Conservation (phyloP, 2,113 vertebrate species). For the Chloropsis hardwickii region DNA sequence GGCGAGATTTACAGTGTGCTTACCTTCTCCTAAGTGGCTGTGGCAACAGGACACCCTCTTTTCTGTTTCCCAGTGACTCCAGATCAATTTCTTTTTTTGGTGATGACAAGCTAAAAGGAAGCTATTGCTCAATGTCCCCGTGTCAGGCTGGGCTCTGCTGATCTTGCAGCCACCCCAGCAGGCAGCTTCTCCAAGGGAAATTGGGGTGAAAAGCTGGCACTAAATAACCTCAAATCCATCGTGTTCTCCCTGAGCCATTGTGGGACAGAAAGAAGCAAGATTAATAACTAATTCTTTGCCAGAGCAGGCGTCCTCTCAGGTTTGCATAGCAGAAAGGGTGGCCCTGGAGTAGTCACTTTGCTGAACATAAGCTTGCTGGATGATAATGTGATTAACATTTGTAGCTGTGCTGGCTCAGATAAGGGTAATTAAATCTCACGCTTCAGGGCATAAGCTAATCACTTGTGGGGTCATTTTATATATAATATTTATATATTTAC, state of each 20-base stretch:
- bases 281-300: not conserved
- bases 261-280: not conserved
- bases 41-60: not conserved
- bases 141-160: not conserved
- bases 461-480: slow-evolving; percentile 36
- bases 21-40: slow-evolving; percentile 36
- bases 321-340: not conserved
- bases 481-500: not conserved
- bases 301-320: not conserved
- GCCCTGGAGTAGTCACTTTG: not conserved
- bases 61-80: not conserved
- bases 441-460: slow-evolving; percentile 53
- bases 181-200: not conserved
- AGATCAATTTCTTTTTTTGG: not conserved
- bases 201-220: not conserved
- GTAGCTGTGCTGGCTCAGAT: slow-evolving; percentile 47
- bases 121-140: not conserved
- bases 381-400: slow-evolving; percentile 64
- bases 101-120: not conserved
- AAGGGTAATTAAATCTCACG: slow-evolving; percentile 62
- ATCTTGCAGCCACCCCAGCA: not conserved
- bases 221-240: not conserved
- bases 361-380: slow-evolving; percentile 29
- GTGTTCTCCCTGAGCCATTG: not conserved
- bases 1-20: not conserved